Conservation (phyloP, 2,888 invertebrate genomes). For the Odontothrips loti region DNA sequence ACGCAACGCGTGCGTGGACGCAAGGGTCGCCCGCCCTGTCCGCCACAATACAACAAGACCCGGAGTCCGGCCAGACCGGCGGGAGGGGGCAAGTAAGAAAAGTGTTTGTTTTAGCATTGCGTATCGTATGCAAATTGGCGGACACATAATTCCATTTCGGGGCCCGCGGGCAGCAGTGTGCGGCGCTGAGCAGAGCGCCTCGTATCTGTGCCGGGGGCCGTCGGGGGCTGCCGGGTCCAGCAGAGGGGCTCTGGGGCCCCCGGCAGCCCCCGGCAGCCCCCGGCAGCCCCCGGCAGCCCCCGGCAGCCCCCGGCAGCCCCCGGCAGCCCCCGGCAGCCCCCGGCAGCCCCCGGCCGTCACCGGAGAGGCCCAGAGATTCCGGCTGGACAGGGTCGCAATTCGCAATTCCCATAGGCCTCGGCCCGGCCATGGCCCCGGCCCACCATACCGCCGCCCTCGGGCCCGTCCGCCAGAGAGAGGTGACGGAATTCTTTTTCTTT, state of each 20-base stretch:
- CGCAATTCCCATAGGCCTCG: neutral
- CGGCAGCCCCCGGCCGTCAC: neutral
- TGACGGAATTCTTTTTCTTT: too few relatives aligned
- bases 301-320: too few relatives aligned
- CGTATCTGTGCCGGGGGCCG: too few relatives aligned
- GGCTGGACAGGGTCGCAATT: neutral
- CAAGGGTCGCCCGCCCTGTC: neutral
- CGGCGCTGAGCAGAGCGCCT: neutral
- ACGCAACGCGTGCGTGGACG: conserved; percentile 20
- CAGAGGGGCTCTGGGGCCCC: too few relatives aligned
- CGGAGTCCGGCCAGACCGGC: too few relatives aligned
- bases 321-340: too few relatives aligned
- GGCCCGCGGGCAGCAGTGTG: neutral
- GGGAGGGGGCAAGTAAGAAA: neutral
- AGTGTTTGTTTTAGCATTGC: neutral
- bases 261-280: too few relatives aligned
- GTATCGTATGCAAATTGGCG: conserved; percentile 13
- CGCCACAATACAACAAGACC: neutral
- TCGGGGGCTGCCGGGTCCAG: too few relatives aligned
- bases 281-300: neutral
- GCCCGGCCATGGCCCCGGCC: too few relatives aligned
- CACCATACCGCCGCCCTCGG: too few relatives aligned
- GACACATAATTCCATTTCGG: conserved; percentile 2
- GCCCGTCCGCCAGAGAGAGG: too few relatives aligned
- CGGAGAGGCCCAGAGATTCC: neutral